Percentiles rank a stretch among this genome's conserved stretches.
These are phyloP conservation scores for Nerophis ophidion DNA, from an alignment of 2,113 vertebrate species.

Conservation along the genomic window DNA sequence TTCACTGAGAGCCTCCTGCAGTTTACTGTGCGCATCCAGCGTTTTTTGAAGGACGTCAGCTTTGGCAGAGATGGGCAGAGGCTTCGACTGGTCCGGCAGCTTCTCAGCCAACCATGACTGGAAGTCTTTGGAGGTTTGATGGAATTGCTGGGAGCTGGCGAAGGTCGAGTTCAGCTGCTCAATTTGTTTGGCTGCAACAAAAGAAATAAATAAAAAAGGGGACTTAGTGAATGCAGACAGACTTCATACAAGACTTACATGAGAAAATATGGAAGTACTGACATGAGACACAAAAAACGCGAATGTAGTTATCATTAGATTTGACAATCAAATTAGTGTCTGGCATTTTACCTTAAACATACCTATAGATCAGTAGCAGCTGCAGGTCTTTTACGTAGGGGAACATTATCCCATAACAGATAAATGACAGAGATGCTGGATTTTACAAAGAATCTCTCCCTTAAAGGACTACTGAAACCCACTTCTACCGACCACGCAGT, in stretches of 20 bases:
- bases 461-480: too few relatives aligned
- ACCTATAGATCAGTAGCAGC: too few relatives aligned
- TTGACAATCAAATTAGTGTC: too few relatives aligned
- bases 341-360: too few relatives aligned
- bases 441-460: too few relatives aligned
- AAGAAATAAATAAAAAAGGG: slow-evolving; percentile 21
- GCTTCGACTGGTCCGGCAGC: slow-evolving; percentile 75
- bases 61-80: slow-evolving; percentile 75
- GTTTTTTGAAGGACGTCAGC: slow-evolving; percentile 73
- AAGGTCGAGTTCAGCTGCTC: slow-evolving; percentile 87
- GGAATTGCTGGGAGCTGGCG: slow-evolving; percentile 89
- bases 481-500: too few relatives aligned
- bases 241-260: not conserved
- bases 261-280: not conserved
- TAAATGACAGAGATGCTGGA: too few relatives aligned
- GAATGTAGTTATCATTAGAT: not conserved
- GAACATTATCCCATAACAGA: too few relatives aligned
- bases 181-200: slow-evolving; percentile 76
- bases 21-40: slow-evolving; percentile 77
- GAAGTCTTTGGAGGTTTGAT: slow-evolving; percentile 90
- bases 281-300: not conserved
- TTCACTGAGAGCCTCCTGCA: slow-evolving; percentile 67
- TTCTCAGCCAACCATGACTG: slow-evolving; percentile 82
- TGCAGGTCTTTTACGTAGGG: too few relatives aligned
- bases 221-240: not conserved